These are phyloP conservation scores for Drosophila vallismaia DNA, from an alignment of 2,888 invertebrate genomes.

Conservation along the genomic window DNA sequence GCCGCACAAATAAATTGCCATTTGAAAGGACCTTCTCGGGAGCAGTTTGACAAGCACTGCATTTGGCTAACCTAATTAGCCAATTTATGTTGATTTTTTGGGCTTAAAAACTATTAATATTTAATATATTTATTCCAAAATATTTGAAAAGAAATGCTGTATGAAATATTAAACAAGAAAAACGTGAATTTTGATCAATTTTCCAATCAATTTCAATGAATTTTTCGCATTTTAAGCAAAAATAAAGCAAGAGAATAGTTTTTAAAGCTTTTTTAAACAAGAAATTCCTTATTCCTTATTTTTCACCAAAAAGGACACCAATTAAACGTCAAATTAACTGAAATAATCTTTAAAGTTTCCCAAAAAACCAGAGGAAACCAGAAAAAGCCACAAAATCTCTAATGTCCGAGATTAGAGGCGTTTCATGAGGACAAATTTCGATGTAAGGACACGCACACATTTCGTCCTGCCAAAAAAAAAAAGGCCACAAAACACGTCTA, in stretches of 20 bases:
- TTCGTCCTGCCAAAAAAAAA: too few species aligned
- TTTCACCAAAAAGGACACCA: neutral
- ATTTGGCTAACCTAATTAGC: conserved; percentile 1
- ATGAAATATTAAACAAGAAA: neutral
- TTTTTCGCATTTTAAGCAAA: too few species aligned
- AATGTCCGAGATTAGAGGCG: neutral
- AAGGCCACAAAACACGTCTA: neutral
- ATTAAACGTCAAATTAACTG: neutral
- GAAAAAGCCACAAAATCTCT: neutral
- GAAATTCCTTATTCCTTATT: too few species aligned
- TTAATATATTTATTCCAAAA: neutral
- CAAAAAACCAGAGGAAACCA: neutral
- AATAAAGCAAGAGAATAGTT: too few species aligned
- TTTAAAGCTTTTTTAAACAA: too few species aligned
- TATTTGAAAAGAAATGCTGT: neutral
- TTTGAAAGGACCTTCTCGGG: conserved; percentile 16
- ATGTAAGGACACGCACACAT: neutral
- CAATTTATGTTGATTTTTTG: neutral
- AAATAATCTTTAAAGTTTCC: neutral
- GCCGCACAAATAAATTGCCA: conserved; percentile 1
- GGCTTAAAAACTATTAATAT: neutral
- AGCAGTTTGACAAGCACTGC: neutral
- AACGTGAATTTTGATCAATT: too few species aligned
- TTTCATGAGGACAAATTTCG: neutral
- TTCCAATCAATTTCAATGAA: too few species aligned